Base-by-base conservation (phyloP, 1,140 invertebrate genomes). In the Zaprionus lachaisei region DNA sequence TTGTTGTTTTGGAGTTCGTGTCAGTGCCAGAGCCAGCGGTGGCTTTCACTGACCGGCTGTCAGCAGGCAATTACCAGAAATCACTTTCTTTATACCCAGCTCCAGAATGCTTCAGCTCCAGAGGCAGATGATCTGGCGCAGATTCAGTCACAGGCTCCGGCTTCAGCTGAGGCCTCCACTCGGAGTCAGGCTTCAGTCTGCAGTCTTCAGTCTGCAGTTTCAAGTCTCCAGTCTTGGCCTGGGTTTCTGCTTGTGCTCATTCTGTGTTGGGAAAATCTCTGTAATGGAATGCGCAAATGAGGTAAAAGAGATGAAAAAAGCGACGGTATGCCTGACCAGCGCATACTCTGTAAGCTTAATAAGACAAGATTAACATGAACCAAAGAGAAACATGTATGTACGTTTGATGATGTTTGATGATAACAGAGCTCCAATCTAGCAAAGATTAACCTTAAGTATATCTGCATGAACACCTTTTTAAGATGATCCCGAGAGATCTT, bases 261-360 rank as follows among this genome's bases (percentile, higher is more conserved):
- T 87, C 72, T 73, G 65, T 56, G 78, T 77, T 87, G 85, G 78
- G 75, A 83, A 87, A 89, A 80, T 84, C 55, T 70, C 77, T 72
- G 78, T 85, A 74, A 58, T 77, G 75, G 79, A 78, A 85, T 77
- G 75, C 71, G 49, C 65, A 55, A 74, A 74, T 69, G 64, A 55
- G 37, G 47, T 9, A 38, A 41, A 55, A 54, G 47, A 57, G 11
- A 26, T 20, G 54, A 7, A 2, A 2, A 34, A 61, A 38, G 22
- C 1, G 22, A 15, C n/a, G 12, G 17, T 1, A 26, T 31, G 5
- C 26, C 11, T 20, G 38, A 20, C 58, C n/a, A 24, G 15, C 14
- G 5, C 9, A 26, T 70, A 79, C 51, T 54, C 82, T 62, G 44
- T 56, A 9, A 51, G n/a, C 28, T 31, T 26, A 26, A 26, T 26